Evolutionary conservation across 2,113 vertebrate species (phyloP), one percentile per base, ranked within the genome.

Genomic region (Alligator sinensis): DNA sequence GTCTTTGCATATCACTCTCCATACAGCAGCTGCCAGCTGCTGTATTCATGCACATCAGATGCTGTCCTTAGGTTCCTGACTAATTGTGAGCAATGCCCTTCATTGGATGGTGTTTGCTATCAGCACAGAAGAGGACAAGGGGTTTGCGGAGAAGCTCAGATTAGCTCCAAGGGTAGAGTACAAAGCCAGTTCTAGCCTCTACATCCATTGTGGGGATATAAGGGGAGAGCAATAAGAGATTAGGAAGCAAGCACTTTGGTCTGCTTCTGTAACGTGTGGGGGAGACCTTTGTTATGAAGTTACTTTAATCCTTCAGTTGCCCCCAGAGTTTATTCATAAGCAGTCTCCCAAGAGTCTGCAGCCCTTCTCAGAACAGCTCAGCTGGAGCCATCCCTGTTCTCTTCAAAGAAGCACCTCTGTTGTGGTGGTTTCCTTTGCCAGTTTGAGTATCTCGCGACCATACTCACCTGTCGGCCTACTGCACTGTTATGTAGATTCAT

Each of bases 401-500:
- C 11, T 78, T 59, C 34, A 14, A 66, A 16, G 17, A 24, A 9
- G 58, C 17, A 30, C 30, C 59, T n/a, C 30, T 21, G 9, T 25
- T 16, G n/a, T 59, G 6, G 66, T 10, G 6, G 0, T 2, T 30
- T 1, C 47, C 47, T 34, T 47, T 72, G 68, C 34, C 68, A 72
- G 4, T 72, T 38, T 72, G 21, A 38, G 0, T 3, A 5, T 34
- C 3, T 54, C 25, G 2, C 58, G 80, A 59, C 75, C 28, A 0
- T 9, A 76, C 91, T 89, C 91, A 98, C 98, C 98, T 97, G 97
- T 95, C 98, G 86, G 2, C 98, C 98, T 34, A 93, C 98, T 1
- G 77, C 98, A 4, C 97, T 98, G 96, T 98, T 98, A 58, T 98
- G 98, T 74, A 98, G 96, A 24, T 98, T 97, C 97, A 98, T 90